These are phyloP conservation scores for Sphinx pinastri DNA, from an alignment of 2,888 invertebrate species.

Conservation along the genomic window DNA sequence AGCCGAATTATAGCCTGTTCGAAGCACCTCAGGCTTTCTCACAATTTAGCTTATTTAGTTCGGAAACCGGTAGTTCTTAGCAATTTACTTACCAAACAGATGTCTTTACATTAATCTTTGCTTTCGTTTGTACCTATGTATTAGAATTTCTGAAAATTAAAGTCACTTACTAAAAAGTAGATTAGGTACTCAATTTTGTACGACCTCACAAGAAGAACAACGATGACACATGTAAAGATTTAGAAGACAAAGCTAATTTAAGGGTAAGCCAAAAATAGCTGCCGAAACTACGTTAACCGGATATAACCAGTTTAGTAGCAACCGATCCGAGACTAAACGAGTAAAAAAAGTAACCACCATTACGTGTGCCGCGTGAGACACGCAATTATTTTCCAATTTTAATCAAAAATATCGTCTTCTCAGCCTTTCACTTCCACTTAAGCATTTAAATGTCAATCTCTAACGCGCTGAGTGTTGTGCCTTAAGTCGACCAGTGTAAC, in stretches of 20 bases:
- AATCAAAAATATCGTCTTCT: constrained; percentile 81
- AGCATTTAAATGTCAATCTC: constrained; percentile 84
- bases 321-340: constrained; percentile 64
- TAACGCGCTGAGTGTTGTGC: constrained; percentile 53
- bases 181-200: too few species aligned
- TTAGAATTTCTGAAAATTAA: too few species aligned
- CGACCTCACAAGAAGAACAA: background rate
- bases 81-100: too few species aligned
- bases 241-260: constrained; percentile 23
- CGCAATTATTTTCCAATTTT: constrained; percentile 84
- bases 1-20: too few species aligned
- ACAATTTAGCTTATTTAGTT: too few species aligned
- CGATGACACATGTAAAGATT: background rate
- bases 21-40: too few species aligned
- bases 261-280: constrained; percentile 5
- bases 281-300: constrained; percentile 47
- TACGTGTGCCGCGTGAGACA: constrained; percentile 78
- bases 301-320: constrained; percentile 65
- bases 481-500: constrained; percentile 49
- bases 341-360: constrained; percentile 65
- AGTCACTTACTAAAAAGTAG: too few species aligned
- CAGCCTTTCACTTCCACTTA: constrained; percentile 82
- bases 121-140: too few species aligned
- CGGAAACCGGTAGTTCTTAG: too few species aligned
- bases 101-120: too few species aligned